Evolutionary conservation across 2,113 vertebrate genomes (phyloP).

Genomic region (Charina bottae): DNA sequence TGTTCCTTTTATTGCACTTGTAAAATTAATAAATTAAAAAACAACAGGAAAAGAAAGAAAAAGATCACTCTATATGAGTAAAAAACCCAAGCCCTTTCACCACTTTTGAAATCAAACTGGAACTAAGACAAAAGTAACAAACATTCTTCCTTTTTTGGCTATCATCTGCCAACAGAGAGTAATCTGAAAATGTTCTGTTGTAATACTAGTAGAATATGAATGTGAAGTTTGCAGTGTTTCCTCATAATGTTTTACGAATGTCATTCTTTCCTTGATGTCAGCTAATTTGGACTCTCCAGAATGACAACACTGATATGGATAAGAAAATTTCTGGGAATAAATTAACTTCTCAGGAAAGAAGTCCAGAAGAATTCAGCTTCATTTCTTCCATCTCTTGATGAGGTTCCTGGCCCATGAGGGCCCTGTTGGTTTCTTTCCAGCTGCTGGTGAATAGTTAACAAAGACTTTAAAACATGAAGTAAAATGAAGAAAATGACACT

Average conservation of each 20-base stretch:
- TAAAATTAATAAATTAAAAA: neutral
- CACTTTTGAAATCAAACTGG: neutral
- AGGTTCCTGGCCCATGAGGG: neutral
- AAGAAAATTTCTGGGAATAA: neutral
- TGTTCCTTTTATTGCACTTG: neutral
- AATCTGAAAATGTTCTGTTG: neutral
- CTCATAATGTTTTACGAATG: neutral
- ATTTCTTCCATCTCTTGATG: neutral
- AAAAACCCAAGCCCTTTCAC: neutral
- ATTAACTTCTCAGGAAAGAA: neutral
- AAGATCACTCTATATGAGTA: neutral
- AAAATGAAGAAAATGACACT: neutral
- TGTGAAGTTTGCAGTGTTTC: neutral
- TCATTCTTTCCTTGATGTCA: neutral
- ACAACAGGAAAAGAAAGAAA: neutral
- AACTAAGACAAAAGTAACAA: neutral
- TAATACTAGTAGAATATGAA: neutral
- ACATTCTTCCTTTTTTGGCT: neutral
- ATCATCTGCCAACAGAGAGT: neutral
- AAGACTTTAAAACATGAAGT: neutral
- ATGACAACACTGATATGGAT: neutral
- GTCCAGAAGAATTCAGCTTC: neutral
- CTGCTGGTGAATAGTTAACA: neutral
- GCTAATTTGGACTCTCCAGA: neutral
- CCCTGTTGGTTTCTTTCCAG: neutral